phyloP scores from a whole-genome alignment of 2,888 invertebrate species.

The Orthonevra nobilis region DNA sequence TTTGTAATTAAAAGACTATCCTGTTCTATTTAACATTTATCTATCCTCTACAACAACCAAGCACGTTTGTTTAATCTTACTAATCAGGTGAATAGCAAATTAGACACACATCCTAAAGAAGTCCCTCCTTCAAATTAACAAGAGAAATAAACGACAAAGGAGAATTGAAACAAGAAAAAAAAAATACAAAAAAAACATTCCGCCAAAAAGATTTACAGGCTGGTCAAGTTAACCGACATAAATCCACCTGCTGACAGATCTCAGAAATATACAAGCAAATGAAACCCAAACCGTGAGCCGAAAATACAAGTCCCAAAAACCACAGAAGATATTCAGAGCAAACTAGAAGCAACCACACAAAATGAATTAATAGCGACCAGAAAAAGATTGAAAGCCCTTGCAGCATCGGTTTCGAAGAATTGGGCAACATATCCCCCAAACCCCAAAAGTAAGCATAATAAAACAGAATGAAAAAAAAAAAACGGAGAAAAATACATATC shows the following conservation, averaged over 20 bases:
- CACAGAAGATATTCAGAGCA: constrained; percentile 50
- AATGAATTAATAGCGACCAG: constrained; percentile 55
- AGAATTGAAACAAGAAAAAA: no score
- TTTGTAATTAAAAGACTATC: no score
- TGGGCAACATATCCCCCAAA: constrained; percentile 56
- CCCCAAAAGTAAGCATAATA: not conserved
- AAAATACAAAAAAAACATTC: constrained; percentile 15
- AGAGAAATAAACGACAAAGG: no score
- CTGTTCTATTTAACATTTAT: no score
- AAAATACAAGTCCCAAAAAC: no score
- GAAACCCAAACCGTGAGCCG: constrained; percentile 1
- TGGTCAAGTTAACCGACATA: constrained; percentile 77
- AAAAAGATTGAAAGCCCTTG: constrained; percentile 32
- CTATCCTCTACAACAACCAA: no score
- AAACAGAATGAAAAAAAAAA: not conserved
- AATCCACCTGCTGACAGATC: constrained; percentile 78
- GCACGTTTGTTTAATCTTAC: no score
- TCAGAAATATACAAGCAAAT: constrained; percentile 45
- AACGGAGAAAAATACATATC: constrained; percentile 15
- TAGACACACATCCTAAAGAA: constrained; percentile 30
- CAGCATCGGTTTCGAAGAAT: constrained; percentile 49
- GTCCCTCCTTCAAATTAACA: no score
- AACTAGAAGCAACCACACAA: constrained; percentile 46
- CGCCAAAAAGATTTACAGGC: constrained; percentile 77
- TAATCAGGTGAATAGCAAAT: constrained; percentile 41